Conservation (phyloP, 2,113 vertebrate genomes). For the Actenoides lindsayi region DNA sequence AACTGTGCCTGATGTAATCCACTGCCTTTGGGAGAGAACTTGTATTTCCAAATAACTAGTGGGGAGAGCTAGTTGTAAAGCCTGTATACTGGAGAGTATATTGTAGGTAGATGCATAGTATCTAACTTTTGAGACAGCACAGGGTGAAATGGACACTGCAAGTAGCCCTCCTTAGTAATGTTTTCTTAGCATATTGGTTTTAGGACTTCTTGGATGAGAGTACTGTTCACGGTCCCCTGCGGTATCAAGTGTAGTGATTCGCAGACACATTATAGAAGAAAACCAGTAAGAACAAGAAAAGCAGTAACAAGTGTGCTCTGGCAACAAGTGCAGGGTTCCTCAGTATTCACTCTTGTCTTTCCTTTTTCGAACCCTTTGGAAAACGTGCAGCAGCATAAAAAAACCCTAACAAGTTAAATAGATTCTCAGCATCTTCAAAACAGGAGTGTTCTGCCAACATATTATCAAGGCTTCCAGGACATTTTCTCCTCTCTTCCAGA, state of each 20-base stretch:
- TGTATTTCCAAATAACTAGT: not conserved
- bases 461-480: not conserved
- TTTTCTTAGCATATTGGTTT: not conserved
- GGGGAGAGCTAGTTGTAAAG: not conserved
- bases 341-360: not conserved
- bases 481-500: slow-evolving; percentile 2
- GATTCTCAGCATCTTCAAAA: slow-evolving; percentile 7
- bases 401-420: not conserved
- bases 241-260: not conserved
- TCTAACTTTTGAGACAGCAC: not conserved
- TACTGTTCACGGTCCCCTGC: not conserved
- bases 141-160: not conserved
- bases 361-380: not conserved
- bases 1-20: not conserved
- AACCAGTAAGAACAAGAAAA: not conserved
- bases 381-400: not conserved
- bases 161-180: not conserved
- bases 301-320: not conserved
- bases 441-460: slow-evolving; percentile 20
- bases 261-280: not conserved
- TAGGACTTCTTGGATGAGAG: not conserved
- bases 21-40: not conserved
- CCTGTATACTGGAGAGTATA: not conserved
- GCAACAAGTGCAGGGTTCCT: not conserved
- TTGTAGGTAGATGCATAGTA: not conserved